phyloP scores from a whole-genome alignment of 2,888 invertebrate species.

The Lepidocyrtinus sp. region DNA sequence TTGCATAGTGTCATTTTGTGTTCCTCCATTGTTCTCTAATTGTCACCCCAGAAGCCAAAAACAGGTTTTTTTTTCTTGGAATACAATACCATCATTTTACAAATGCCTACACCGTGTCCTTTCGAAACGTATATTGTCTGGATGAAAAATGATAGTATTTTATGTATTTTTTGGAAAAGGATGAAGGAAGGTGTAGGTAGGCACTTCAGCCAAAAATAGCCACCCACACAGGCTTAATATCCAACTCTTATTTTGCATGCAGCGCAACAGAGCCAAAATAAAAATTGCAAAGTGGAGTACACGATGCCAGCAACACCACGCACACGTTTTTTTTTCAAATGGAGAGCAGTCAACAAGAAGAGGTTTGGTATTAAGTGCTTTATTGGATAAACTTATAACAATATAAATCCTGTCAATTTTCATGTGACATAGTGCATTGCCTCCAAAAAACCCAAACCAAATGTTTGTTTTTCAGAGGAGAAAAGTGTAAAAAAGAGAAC shows the following conservation, averaged over 20 bases:
- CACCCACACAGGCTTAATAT: constrained; percentile 29
- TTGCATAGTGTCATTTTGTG: neutral
- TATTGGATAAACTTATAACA: neutral
- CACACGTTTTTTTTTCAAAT: neutral
- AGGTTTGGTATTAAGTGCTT: no score
- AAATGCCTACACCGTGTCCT: no score
- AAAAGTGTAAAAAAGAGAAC: no score
- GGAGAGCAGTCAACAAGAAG: no score
- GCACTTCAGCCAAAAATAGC: constrained; percentile 30
- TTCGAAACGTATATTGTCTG: neutral
- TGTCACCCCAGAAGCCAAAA: neutral
- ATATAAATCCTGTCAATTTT: neutral
- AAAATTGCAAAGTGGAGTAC: no score
- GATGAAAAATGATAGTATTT: neutral
- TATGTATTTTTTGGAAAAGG: neutral
- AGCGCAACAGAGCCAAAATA: no score
- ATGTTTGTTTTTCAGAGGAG: no score
- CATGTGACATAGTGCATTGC: neutral
- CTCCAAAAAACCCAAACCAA: no score
- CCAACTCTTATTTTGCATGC: neutral
- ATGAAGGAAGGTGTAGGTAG: constrained; percentile 19
- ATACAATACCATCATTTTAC: neutral
- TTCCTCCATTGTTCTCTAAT: neutral
- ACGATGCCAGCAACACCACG: neutral
- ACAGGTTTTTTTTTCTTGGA: neutral